These are phyloP conservation scores for Syngnathoides biaculeatus DNA, from an alignment of 2,113 vertebrate species.

Conservation along the genomic window DNA sequence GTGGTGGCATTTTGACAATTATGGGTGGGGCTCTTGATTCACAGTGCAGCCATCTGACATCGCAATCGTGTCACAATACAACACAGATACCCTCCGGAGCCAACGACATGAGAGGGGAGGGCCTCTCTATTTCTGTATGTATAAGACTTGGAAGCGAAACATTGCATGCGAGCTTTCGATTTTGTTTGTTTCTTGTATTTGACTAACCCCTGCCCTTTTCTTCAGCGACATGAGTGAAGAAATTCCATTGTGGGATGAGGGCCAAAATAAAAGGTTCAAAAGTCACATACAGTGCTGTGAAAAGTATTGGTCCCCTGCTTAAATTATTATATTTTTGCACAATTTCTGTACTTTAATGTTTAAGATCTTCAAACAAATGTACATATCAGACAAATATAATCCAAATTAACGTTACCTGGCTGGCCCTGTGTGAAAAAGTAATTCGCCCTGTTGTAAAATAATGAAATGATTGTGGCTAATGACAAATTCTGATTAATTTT, in stretches of 20 bases:
- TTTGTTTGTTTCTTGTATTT: slow-evolving; percentile 27
- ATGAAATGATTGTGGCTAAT: too few species aligned
- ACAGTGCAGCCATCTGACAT: slow-evolving; percentile 55
- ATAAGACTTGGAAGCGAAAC: slow-evolving; percentile 45
- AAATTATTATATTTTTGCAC: neutral
- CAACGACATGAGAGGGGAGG: slow-evolving; percentile 33
- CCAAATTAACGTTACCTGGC: too few species aligned
- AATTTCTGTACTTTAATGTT: too few species aligned
- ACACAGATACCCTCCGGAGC: slow-evolving; percentile 53
- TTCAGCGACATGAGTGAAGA: slow-evolving; percentile 36
- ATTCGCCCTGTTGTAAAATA: too few species aligned
- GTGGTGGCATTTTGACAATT: slow-evolving; percentile 56
- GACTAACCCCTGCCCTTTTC: slow-evolving; percentile 7
- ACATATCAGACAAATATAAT: too few species aligned
- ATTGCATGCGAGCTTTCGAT: slow-evolving; percentile 47
- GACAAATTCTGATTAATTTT: too few species aligned
- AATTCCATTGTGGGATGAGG: slow-evolving; percentile 47
- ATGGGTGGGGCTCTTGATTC: slow-evolving; percentile 49
- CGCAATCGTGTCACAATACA: slow-evolving; percentile 39
- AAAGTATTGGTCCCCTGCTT: neutral
- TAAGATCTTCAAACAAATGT: too few species aligned
- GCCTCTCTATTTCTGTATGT: slow-evolving; percentile 31
- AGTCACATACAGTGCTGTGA: slow-evolving; percentile 15
- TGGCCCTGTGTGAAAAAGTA: neutral
- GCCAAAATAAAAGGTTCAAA: slow-evolving; percentile 14